A percentile compares a stretch with the other conserved stretches of the same genome.
Conservation (phyloP, 2,797 vertebrate genomes). For the Buphagus erythrorhynchus region DNA sequence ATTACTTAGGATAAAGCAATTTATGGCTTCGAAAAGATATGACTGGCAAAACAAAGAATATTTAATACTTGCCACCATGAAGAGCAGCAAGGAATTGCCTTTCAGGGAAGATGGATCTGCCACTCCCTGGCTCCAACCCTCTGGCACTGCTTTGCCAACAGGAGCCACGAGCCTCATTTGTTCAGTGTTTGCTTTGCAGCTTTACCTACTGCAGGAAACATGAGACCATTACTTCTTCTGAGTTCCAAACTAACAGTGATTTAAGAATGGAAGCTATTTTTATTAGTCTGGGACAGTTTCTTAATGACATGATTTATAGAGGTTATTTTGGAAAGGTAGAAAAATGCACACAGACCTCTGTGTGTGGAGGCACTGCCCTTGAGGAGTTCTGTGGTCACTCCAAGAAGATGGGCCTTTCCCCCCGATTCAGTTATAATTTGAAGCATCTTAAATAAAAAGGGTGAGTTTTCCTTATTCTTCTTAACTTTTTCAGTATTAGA, state of each 20-base stretch:
- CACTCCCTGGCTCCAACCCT: neutral
- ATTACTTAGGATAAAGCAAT: neutral
- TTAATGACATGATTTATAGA: neutral
- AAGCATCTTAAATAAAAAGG: neutral
- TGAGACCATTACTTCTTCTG: neutral
- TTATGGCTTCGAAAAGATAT: neutral
- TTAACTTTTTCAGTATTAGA: neutral
- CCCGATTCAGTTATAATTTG: neutral
- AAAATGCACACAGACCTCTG: neutral
- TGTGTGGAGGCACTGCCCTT: neutral
- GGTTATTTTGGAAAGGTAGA: neutral
- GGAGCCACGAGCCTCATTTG: neutral
- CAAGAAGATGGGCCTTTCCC: neutral
- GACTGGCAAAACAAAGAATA: neutral
- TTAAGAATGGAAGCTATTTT: neutral
- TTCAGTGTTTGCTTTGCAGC: neutral
- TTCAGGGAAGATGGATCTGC: neutral
- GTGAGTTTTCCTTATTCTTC: neutral
- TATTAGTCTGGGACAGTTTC: neutral
- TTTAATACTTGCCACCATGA: neutral
- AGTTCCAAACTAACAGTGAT: neutral
- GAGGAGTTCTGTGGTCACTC: neutral
- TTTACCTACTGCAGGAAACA: neutral
- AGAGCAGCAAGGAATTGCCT: neutral
- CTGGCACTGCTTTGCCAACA: accelerated